Conservation (phyloP, 2,113 vertebrate genomes). For the Xenopus tropicalis region DNA sequence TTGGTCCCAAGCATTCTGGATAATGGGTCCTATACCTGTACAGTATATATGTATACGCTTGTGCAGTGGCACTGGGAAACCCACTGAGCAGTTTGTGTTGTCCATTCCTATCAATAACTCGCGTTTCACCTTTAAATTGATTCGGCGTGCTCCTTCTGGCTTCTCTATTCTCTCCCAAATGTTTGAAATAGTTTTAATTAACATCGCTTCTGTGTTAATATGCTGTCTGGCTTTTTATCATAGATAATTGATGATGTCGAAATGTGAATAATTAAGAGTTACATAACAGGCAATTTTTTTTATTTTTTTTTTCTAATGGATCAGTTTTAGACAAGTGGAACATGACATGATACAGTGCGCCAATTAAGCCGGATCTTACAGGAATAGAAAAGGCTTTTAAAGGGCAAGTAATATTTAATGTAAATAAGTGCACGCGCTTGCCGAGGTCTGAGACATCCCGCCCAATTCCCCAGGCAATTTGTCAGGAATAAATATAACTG, state of each 20-base stretch:
- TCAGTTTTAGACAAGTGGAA: not conserved
- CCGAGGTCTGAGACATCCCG: too few species aligned
- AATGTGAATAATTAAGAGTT: constrained; percentile 24
- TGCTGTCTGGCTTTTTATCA: constrained; percentile 10
- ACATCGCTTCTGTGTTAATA: constrained; percentile 9
- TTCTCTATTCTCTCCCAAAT: not conserved
- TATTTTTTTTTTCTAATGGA: constrained; percentile 12
- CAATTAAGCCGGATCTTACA: constrained; percentile 2
- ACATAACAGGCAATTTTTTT: constrained; percentile 16
- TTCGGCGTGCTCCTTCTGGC: not conserved
- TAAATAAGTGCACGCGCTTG: too few species aligned
- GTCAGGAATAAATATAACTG: too few species aligned
- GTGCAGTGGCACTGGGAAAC: too few species aligned
- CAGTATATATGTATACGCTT: too few species aligned
- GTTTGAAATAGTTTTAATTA: constrained; percentile 21
- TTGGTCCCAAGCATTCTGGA: too few species aligned
- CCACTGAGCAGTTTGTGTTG: too few species aligned
- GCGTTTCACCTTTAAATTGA: not conserved
- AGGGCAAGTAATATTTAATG: too few species aligned
- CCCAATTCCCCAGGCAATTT: too few species aligned
- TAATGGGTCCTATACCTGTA: too few species aligned
- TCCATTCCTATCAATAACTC: too few species aligned
- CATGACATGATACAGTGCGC: constrained; percentile 2
- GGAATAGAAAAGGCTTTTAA: constrained; percentile 1
- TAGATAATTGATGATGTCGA: constrained; percentile 16